Base-by-base conservation (phyloP, 1,140 invertebrate genomes). In the Macrostomum lignano region DNA sequence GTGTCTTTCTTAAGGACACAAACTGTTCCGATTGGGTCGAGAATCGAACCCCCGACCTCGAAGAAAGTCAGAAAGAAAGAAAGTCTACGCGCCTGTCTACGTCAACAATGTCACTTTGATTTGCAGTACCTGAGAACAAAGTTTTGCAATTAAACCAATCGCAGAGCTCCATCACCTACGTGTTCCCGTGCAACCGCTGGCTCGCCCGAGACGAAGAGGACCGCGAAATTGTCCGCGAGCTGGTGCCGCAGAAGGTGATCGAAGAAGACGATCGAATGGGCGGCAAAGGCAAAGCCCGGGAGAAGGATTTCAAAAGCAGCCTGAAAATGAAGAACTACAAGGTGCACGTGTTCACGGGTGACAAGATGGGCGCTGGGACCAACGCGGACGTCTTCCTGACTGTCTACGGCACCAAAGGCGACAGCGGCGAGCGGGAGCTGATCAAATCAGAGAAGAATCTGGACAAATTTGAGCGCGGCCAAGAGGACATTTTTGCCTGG, bases 121-220 rank as follows among this genome's bases (percentile, higher is more conserved):
- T n/a, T n/a, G n/a, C n/a, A n/a, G n/a, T n/a, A n/a, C n/a, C n/a
- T n/a, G n/a, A n/a, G n/a, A n/a, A n/a, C n/a, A n/a, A n/a, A n/a
- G n/a, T n/a, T n/a, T n/a, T n/a, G n/a, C n/a, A n/a, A n/a, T n/a
- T n/a, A n/a, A n/a, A n/a, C n/a, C n/a, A n/a, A n/a, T n/a, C 19
- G 7, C 19, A 54, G 49, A 48, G 49, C 3, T 52, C 54, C 10
- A 39, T 46, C 24, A 49, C 48, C 5, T 58, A 49, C 37, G 40
- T 43, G n/a, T 58, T 58, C 42, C 51, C 48, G 11, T 57, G 55
- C 40, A 43, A 45, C 14, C 46, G 52, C 3, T 58, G 55, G 55
- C 25, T 58, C 25, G 50, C 55, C 7, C 36, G 46, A 17, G 42
- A 50, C 24, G 47, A 55, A 36, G 55, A 53, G 10, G 54, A 58